These are phyloP conservation scores for Burhinus bistriatus DNA, from an alignment of 2,113 vertebrate species.

Conservation along the genomic window DNA sequence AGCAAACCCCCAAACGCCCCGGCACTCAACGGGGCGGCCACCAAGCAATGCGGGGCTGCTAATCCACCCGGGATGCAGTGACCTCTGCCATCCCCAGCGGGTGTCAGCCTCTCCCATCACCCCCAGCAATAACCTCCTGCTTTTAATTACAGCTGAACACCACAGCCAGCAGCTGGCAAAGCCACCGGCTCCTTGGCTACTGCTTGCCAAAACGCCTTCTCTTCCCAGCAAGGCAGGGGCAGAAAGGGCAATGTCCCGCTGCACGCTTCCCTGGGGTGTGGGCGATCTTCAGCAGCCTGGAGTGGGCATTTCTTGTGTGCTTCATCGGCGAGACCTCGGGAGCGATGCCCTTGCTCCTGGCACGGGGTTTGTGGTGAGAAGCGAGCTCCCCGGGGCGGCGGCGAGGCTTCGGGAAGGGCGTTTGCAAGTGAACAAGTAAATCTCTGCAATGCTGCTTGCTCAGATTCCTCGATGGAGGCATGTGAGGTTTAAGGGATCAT, in stretches of 20 bases:
- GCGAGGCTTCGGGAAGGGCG: fast-evolving
- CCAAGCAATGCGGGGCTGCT: fast-evolving
- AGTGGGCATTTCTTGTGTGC: not conserved
- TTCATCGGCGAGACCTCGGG: fast-evolving
- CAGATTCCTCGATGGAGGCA: not conserved
- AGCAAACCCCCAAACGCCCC: not conserved
- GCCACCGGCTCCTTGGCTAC: not conserved
- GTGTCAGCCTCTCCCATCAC: not conserved
- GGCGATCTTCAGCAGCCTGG: not conserved
- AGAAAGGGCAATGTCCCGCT: not conserved
- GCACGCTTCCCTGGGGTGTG: fast-evolving
- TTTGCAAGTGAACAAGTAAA: not conserved
- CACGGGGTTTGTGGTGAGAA: fast-evolving
- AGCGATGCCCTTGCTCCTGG: not conserved
- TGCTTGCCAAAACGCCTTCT: not conserved
- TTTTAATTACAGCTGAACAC: not conserved
- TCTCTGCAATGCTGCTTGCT: fast-evolving
- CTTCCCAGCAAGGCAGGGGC: not conserved
- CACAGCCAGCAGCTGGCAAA: not conserved
- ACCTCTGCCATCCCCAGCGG: not conserved
- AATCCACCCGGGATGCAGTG: fast-evolving
- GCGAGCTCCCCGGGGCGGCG: not conserved
- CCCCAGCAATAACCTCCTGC: not conserved
- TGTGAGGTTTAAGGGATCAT: not conserved
- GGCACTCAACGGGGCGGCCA: no score